A percentile compares a stretch with the other conserved stretches of the same genome.
These are phyloP conservation scores for Drosophila macrospina DNA, from an alignment of 2,888 invertebrate species.

Conservation along the genomic window DNA sequence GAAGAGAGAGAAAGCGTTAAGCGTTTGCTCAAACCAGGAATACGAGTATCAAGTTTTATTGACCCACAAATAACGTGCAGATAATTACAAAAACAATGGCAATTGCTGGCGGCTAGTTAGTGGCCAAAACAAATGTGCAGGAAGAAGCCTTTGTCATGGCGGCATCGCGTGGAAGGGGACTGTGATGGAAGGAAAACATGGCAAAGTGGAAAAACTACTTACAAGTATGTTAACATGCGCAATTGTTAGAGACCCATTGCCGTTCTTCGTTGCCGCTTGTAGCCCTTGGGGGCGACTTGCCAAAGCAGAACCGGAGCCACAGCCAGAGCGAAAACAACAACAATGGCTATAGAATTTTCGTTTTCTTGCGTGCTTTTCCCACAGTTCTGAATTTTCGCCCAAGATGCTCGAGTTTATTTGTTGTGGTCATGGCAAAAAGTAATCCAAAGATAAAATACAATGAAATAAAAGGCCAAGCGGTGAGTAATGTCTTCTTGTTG, in stretches of 20 bases:
- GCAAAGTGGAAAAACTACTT: conserved; percentile 78
- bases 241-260: conserved; percentile 62
- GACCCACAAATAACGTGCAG: conserved; percentile 81
- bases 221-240: conserved; percentile 81
- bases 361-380: conserved; percentile 43
- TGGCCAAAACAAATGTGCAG: conserved; percentile 68
- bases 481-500: conserved; percentile 67
- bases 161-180: not conserved
- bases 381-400: conserved; percentile 49
- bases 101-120: conserved; percentile 59
- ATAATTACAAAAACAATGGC: conserved; percentile 78
- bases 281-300: conserved; percentile 56
- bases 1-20: conserved; percentile 34
- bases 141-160: conserved; percentile 35
- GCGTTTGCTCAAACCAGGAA: conserved; percentile 53
- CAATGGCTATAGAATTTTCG: conserved; percentile 58
- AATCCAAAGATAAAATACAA: conserved; percentile 80
- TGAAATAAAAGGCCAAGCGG: conserved; percentile 78
- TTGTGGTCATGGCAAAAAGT: conserved; percentile 79
- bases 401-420: conserved; percentile 77
- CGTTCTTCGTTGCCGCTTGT: conserved; percentile 38
- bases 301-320: conserved; percentile 26
- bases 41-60: conserved; percentile 77
- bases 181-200: conserved; percentile 54
- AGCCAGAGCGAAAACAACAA: conserved; percentile 41